These are phyloP conservation scores for Phyllostomus hastatus DNA, from an alignment of 2,113 vertebrate genomes.

Conservation along the genomic window DNA sequence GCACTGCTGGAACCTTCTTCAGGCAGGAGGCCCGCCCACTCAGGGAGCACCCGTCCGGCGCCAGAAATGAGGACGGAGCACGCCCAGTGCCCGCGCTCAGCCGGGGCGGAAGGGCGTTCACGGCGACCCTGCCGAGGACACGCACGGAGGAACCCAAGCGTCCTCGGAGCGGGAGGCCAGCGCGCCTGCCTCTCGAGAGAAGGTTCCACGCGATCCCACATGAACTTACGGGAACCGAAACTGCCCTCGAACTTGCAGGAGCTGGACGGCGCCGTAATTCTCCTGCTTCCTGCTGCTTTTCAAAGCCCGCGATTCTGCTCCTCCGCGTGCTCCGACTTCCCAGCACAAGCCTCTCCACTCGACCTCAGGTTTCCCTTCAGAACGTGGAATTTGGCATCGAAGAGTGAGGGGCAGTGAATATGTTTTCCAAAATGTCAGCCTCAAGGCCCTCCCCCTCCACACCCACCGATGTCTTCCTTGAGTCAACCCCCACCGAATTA, in stretches of 20 bases:
- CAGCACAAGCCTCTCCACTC: not conserved
- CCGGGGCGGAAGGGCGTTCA: not conserved
- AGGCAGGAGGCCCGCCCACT: not conserved
- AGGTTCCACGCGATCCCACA: not conserved
- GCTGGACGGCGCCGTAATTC: not conserved
- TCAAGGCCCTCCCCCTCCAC: no score
- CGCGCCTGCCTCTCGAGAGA: not conserved
- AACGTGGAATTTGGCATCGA: not conserved
- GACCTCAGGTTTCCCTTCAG: not conserved
- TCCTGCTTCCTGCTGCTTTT: not conserved
- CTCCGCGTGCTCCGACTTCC: not conserved
- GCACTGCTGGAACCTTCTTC: not conserved
- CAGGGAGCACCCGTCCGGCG: not conserved
- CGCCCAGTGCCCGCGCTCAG: no score
- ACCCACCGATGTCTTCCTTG: not conserved
- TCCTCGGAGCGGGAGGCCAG: no score
- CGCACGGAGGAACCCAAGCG: no score
- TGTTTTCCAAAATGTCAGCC: not conserved
- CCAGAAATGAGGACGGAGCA: not conserved
- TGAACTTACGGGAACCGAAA: not conserved
- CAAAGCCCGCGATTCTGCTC: not conserved
- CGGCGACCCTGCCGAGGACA: accelerated
- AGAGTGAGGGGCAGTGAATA: no score
- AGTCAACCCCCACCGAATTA: not conserved
- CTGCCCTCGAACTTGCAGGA: not conserved